Base-by-base conservation (phyloP, 2,888 invertebrate species). In the Drosophila emarginata region DNA sequence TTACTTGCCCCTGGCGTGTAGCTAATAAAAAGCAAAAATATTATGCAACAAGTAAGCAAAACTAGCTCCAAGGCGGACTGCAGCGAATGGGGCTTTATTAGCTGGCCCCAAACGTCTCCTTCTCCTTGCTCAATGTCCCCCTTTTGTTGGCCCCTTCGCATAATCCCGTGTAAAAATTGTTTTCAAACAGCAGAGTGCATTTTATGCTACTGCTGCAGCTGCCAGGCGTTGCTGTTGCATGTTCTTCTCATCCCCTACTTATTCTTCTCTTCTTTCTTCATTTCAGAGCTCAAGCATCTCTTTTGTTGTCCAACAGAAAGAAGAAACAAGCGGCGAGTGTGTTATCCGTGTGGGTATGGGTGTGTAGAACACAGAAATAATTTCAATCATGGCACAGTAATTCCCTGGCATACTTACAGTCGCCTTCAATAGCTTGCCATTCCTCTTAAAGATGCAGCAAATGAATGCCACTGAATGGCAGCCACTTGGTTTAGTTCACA, bases 371-470 rank as follows among this genome's bases (percentile, higher is more conserved):
- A 85, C 15, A 67, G 72, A 83, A 87, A 83, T 82, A 85, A 85
- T 86, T 88, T 88, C 87, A 88, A 86, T 86, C 88, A 80, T 80
- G 72, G 72, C 74, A 57, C 75, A 67, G 77, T 64, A 79, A 85
- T 75, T 75, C 67, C 62, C 56, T 18, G 54, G 67, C 61, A 71
- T 68, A 86, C 73, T 69, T 64, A 59, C 67, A 45, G 9, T 64
- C 65, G 67, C 61, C 70, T 50, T 53, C 61, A 57, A 63, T 68
- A 32, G 65, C 50, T 54, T 36, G 15, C 54, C 15, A 18, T 36
- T 54, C 32, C 32, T 36, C 36, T 51, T 51, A 36, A 60, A 32
- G 60, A 23, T 18, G 36, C 59, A 50, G 28, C 45, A 45, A 45
- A 45, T 28, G n/a, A 60, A 18, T 18, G 32, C 45, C 26, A 28